A percentile compares a stretch with the other conserved stretches of the same genome.
phyloP scores from a whole-genome alignment of 2,888 invertebrate genomes.

The Stegana nigrithorax region DNA sequence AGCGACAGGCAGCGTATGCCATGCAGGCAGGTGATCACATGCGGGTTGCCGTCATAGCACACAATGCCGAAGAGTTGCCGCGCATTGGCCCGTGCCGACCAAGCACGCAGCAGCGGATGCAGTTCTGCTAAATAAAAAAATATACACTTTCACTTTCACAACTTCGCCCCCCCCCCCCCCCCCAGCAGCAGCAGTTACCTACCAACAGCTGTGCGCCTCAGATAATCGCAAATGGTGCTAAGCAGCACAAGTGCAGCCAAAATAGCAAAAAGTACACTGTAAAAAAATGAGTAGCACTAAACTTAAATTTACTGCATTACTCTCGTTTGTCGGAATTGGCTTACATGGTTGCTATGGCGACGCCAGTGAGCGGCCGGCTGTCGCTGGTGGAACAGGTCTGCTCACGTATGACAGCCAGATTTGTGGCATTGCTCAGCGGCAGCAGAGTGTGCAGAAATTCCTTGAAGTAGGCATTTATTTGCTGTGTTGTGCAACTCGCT shows the following conservation, averaged over 20 bases:
- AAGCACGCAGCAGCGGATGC: background rate
- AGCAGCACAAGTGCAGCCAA: background rate
- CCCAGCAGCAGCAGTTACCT: too few relatives aligned
- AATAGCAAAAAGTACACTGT: background rate
- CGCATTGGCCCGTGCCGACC: constrained; percentile 1
- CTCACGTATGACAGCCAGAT: background rate
- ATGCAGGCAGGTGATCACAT: constrained; percentile 60
- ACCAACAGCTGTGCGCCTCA: too few relatives aligned
- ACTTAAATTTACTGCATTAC: background rate
- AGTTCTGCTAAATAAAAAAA: background rate
- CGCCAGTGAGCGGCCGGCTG: background rate
- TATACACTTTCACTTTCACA: too few relatives aligned
- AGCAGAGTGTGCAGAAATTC: too few relatives aligned
- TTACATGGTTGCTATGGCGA: background rate
- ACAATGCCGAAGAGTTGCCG: constrained; percentile 5
- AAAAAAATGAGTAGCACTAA: background rate
- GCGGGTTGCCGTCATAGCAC: background rate
- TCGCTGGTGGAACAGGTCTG: background rate
- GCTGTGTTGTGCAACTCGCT: constrained; percentile 1
- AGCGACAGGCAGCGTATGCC: constrained; percentile 66
- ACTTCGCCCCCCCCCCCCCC: too few relatives aligned
- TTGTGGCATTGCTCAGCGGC: too few relatives aligned
- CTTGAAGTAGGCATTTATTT: background rate
- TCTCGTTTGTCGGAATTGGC: background rate
- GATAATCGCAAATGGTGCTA: background rate